Base-by-base conservation (phyloP, 2,888 invertebrate species). In the Caradrina kadenii region DNA sequence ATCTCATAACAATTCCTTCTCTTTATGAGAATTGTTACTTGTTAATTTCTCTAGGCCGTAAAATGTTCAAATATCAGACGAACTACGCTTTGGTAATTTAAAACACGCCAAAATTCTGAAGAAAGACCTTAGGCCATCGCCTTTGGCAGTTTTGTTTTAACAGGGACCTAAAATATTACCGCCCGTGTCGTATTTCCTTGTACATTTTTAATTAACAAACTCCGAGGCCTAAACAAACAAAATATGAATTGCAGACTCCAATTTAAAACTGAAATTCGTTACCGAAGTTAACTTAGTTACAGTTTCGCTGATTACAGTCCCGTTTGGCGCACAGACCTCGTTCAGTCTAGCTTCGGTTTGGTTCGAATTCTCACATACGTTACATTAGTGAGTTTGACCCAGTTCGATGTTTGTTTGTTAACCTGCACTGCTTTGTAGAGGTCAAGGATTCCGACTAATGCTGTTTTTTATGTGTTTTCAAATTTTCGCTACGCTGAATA, bases 381-480 rank as follows among this genome's bases (percentile, higher is more conserved):
- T 49, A 42, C 48, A 67, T 76, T 80, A 70, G 63, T 61, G 59
- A 69, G 71, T 77, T 73, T 76, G 81, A 79, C 86, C 82, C 31
- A 81, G 73, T 84, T 85, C 70, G 64, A 42, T 65, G 22, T 71
- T 75, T 64, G 70, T 63, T 66, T 77, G 48, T 50, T 19, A 61
- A 72, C 69, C 65, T 81, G 74, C 73, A 64, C 54, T 65, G 70
- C 42, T 70, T 73, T 52, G 58, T 67, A 59, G 31, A 64, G 75
- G 83, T 79, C 83, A 84, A 81, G 85, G 85, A 76, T 74, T 67
- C 17, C 35, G 26, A n/a, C 52, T 59, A 71, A 67, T 66, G 49
- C 67, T 61, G 17, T 58, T 56, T 71, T 39, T 58, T 48, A 60
- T 56, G 39, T 54, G 31, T 66, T 63, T 56, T 53, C 4, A 19